These are phyloP conservation scores for Macrotis lagotis DNA, from an alignment of 2,113 vertebrate genomes.

Conservation along the genomic window DNA sequence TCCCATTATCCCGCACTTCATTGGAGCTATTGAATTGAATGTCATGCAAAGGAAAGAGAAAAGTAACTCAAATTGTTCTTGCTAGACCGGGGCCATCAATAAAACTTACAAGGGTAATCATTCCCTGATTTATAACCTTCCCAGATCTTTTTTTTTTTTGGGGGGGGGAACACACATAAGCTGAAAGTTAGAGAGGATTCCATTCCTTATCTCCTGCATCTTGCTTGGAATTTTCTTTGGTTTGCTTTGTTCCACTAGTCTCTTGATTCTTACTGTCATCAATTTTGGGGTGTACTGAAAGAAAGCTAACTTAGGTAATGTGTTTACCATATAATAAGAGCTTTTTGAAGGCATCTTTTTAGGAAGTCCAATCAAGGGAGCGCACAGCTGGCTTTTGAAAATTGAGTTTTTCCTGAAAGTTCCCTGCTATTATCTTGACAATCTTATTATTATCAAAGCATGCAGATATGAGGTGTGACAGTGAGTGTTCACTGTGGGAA, in stretches of 20 bases:
- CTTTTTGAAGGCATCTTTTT: constrained; percentile 79
- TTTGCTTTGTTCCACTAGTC: background rate
- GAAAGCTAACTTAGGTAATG: constrained; percentile 13
- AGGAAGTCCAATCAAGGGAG: constrained; percentile 59
- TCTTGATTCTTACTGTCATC: constrained; percentile 3
- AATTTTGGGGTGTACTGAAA: background rate
- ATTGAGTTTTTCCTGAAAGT: constrained; percentile 77
- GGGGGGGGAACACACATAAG: background rate
- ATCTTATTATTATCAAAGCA: constrained; percentile 83
- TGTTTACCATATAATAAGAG: constrained; percentile 50
- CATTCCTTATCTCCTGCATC: background rate
- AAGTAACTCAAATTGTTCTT: constrained; percentile 65
- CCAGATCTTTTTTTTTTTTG: constrained; percentile 16
- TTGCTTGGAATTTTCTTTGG: background rate
- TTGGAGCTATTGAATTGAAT: constrained; percentile 78
- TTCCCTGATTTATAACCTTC: constrained; percentile 78
- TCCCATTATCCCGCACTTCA: constrained; percentile 77
- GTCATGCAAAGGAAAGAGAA: constrained; percentile 66
- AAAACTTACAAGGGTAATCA: constrained; percentile 64
- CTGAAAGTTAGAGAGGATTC: constrained; percentile 39
- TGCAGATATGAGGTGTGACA: constrained; percentile 78
- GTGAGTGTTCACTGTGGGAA: constrained; percentile 73
- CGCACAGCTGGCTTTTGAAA: constrained; percentile 81
- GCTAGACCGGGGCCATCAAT: constrained; percentile 71
- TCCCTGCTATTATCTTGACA: constrained; percentile 83